phyloP scores from a whole-genome alignment of 2,888 invertebrate genomes.

The Pseudococcus jackbeardsleyi region DNA sequence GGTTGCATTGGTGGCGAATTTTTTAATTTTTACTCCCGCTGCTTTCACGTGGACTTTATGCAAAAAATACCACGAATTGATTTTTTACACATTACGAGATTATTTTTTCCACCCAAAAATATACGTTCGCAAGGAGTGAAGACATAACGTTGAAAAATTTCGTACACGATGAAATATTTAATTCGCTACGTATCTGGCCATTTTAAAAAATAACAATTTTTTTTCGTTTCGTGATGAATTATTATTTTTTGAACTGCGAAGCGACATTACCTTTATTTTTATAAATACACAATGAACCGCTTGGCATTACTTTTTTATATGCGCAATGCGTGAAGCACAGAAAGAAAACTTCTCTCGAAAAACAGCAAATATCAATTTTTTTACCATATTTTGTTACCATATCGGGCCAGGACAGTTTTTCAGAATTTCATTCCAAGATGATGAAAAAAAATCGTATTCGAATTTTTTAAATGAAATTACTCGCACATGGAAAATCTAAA shows the following conservation, averaged over 20 bases:
- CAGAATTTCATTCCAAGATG: background rate
- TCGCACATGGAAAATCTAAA: too few relatives aligned
- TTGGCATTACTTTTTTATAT: background rate
- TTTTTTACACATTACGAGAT: background rate
- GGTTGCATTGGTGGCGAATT: background rate
- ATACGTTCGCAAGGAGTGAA: background rate
- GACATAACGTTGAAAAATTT: slow-evolving; percentile 16
- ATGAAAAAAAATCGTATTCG: too few relatives aligned
- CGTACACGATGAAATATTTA: slow-evolving; percentile 1
- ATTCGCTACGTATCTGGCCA: slow-evolving; percentile 13
- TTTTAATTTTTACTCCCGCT: background rate
- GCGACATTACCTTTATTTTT: slow-evolving; percentile 19
- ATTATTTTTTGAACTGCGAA: slow-evolving; percentile 2
- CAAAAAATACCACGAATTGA: background rate
- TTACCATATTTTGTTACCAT: background rate
- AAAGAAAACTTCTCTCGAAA: background rate
- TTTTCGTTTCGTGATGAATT: slow-evolving; percentile 13
- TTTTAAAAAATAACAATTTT: background rate
- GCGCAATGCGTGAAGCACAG: background rate
- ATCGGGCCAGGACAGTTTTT: background rate
- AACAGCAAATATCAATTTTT: background rate
- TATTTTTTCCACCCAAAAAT: background rate
- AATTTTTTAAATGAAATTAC: too few relatives aligned
- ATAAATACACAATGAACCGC: slow-evolving; percentile 10
- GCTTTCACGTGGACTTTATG: background rate